These are phyloP conservation scores for Actinostola sp. DNA, from an alignment of 92 coral and sea anemone species.

Conservation along the genomic window DNA sequence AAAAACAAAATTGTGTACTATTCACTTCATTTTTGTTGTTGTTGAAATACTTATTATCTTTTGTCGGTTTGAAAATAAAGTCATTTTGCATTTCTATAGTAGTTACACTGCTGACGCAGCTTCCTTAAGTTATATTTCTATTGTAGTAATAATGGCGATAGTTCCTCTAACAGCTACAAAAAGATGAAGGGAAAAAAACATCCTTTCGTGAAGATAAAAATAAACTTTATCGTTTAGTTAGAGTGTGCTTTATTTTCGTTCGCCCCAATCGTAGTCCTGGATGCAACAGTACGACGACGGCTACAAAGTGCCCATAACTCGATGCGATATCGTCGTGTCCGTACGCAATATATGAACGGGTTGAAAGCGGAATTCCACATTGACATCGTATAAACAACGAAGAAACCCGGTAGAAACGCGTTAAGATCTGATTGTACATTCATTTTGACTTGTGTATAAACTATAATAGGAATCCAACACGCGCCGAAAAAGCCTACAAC, in stretches of 20 bases:
- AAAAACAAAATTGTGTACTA: too few species aligned
- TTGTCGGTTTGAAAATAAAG: too few species aligned
- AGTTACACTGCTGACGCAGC: too few species aligned
- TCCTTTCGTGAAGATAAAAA: neutral
- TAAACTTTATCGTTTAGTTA: neutral
- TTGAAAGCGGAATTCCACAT: slow-evolving; percentile 53
- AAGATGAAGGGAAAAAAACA: too few species aligned
- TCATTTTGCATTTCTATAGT: too few species aligned
- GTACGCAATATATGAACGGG: slow-evolving; percentile 48
- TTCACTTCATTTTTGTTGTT: too few species aligned
- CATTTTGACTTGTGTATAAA: slow-evolving; percentile 14
- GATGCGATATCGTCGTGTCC: slow-evolving; percentile 34
- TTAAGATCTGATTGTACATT: neutral
- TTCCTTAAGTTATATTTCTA: too few species aligned
- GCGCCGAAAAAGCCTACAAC: slow-evolving; percentile 28
- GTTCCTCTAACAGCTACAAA: too few species aligned
- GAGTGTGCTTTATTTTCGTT: neutral
- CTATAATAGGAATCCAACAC: slow-evolving; percentile 36
- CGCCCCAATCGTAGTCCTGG: neutral
- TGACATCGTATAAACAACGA: slow-evolving; percentile 37
- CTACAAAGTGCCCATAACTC: neutral
- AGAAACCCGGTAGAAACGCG: slow-evolving; percentile 36
- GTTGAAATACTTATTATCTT: too few species aligned
- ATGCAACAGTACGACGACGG: neutral
- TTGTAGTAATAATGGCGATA: too few species aligned